Conservation (phyloP, 2,888 invertebrate species). For the Chrysolina oricalcia region DNA sequence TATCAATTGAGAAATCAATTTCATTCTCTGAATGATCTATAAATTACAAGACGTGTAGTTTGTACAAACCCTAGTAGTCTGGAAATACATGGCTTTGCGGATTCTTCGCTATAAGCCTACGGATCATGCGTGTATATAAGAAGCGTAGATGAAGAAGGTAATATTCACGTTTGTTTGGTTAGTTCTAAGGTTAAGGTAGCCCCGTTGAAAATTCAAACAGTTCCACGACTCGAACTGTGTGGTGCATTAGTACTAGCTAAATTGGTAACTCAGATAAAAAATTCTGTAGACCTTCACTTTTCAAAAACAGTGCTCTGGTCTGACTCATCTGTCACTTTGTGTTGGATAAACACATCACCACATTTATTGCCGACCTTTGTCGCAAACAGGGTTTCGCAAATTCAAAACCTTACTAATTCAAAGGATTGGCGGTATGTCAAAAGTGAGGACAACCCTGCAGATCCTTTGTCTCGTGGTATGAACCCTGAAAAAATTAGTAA, state of each 20-base stretch:
- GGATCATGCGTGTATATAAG: slow-evolving; percentile 49
- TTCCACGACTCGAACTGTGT: slow-evolving; percentile 46
- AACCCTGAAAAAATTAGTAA: no score
- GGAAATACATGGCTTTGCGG: slow-evolving; percentile 43
- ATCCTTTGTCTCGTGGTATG: slow-evolving; percentile 37
- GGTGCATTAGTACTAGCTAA: no score
- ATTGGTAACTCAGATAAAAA: no score
- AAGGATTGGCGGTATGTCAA: slow-evolving; percentile 35
- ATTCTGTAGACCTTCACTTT: no score
- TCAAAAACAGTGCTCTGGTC: slow-evolving; percentile 30
- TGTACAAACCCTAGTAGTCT: slow-evolving; percentile 17
- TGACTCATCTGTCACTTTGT: slow-evolving; percentile 35
- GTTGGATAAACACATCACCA: slow-evolving; percentile 39
- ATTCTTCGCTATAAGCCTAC: slow-evolving; percentile 42
- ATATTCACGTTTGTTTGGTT: slow-evolving; percentile 31
- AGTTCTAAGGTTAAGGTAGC: slow-evolving; percentile 51
- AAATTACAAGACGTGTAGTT: slow-evolving; percentile 32
- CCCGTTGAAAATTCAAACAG: slow-evolving; percentile 47
- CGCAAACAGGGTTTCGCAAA: slow-evolving; percentile 43
- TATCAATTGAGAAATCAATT: slow-evolving; percentile 27
- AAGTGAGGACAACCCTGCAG: slow-evolving; percentile 44
- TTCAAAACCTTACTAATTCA: slow-evolving; percentile 32
- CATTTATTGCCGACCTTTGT: slow-evolving; percentile 42
- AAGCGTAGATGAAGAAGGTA: no score
- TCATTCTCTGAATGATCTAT: slow-evolving; percentile 27